Evolutionary conservation across 2,113 vertebrate species (phyloP).

Genomic region (Labeo catla): DNA sequence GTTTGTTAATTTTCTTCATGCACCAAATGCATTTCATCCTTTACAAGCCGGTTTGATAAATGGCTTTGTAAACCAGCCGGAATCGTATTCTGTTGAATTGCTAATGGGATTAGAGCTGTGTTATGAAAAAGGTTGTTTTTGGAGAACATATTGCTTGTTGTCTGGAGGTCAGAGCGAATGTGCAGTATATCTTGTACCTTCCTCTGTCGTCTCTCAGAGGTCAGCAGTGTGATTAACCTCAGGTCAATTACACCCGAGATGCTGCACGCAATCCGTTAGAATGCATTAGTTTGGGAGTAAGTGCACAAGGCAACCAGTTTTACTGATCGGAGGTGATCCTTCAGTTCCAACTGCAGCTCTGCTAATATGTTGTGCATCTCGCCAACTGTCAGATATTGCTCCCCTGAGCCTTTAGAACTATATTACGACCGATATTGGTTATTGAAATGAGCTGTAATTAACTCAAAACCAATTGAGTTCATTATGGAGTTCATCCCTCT

Average conservation of each 20-base stretch:
- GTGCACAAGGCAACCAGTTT: not conserved
- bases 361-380: constrained; percentile 25
- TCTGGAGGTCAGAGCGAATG: constrained; percentile 18
- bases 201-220: not conserved
- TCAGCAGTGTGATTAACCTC: constrained; percentile 43
- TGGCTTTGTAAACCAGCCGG: constrained; percentile 7
- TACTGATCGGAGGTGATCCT: constrained; percentile 8
- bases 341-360: constrained; percentile 15
- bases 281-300: constrained; percentile 28
- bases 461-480: constrained; percentile 29
- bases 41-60: constrained; percentile 14
- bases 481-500: constrained; percentile 6
- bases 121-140: constrained; percentile 29
- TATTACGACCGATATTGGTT: constrained; percentile 51
- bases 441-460: constrained; percentile 39
- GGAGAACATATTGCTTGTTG: constrained; percentile 41
- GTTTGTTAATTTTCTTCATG: constrained; percentile 18
- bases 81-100: constrained; percentile 30
- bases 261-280: constrained; percentile 16
- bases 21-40: not conserved
- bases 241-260: constrained; percentile 36
- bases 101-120: constrained; percentile 25
- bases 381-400: constrained; percentile 36
- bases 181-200: constrained; percentile 32
- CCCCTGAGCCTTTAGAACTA: constrained; percentile 35